Conservation (phyloP, 92 coral and sea anemone species). For the Pocillopora grandis region DNA sequence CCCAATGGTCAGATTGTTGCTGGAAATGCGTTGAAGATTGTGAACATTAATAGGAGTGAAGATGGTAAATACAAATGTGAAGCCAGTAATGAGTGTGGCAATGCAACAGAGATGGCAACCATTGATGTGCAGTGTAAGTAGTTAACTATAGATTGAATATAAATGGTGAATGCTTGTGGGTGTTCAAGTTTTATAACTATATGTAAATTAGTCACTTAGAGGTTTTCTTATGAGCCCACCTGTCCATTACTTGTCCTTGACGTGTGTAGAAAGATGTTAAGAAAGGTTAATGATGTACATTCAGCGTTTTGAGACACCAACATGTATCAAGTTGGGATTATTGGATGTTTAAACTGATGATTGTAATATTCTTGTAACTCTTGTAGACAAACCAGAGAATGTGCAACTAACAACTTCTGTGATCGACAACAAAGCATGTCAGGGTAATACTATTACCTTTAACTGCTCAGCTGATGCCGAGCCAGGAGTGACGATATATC, state of each 20-base stretch:
- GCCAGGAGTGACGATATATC: slow-evolving; percentile 36
- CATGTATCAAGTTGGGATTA: no score
- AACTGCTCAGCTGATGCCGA: slow-evolving; percentile 40
- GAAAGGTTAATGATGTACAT: no score
- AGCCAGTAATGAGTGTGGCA: slow-evolving; percentile 14
- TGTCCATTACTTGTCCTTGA: no score
- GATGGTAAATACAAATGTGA: slow-evolving; percentile 32
- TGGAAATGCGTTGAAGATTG: background rate
- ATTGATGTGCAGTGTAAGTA: slow-evolving; percentile 3
- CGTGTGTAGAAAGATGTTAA: no score
- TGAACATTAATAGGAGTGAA: background rate
- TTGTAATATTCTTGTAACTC: background rate
- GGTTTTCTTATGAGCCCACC: no score
- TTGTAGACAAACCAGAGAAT: background rate
- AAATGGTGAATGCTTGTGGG: no score
- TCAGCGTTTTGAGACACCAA: no score
- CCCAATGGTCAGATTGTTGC: background rate
- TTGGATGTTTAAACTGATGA: no score
- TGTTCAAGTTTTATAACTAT: no score
- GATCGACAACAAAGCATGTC: background rate
- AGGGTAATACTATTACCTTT: slow-evolving; percentile 14
- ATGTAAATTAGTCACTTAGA: no score
- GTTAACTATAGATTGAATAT: background rate
- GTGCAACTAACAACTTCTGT: background rate
- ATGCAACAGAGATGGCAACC: background rate